phyloP scores from a whole-genome alignment of 2,888 invertebrate species.

The Uropetala carovei region DNA sequence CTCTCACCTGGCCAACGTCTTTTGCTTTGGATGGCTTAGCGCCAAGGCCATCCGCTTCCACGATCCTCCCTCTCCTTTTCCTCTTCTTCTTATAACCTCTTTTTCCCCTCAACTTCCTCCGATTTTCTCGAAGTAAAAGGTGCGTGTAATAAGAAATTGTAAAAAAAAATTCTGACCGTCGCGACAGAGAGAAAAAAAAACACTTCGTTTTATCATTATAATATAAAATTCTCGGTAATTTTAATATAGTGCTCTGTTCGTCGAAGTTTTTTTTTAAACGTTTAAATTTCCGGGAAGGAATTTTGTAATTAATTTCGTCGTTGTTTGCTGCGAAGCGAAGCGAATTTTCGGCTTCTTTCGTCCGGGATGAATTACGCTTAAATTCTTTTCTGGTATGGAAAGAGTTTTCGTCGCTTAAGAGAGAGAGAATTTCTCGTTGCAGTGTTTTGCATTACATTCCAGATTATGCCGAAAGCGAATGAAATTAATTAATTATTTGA shows the following conservation, averaged over 20 bases:
- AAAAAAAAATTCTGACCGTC: background rate
- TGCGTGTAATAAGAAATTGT: constrained; percentile 3
- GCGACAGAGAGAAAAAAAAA: background rate
- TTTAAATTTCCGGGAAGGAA: background rate
- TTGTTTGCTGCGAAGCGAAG: background rate
- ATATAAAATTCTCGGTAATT: background rate
- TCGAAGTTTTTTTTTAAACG: background rate
- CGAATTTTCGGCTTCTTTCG: background rate
- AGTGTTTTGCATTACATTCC: background rate
- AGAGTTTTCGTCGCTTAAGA: background rate
- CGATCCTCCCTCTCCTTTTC: background rate
- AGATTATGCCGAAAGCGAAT: too few species aligned
- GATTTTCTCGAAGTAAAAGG: background rate
- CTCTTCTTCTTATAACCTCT: background rate
- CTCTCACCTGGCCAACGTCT: background rate
- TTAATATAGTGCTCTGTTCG: background rate
- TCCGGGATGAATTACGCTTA: background rate
- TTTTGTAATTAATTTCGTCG: too few species aligned
- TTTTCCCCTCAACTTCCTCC: background rate
- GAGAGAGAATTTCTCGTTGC: background rate
- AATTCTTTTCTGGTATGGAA: background rate
- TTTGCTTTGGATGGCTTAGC: background rate
- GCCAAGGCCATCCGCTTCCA: constrained; percentile 12
- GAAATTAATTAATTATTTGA: too few species aligned
- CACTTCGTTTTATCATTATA: background rate